Conservation (phyloP, 2,888 invertebrate genomes). For the Harpalus rufipes region DNA sequence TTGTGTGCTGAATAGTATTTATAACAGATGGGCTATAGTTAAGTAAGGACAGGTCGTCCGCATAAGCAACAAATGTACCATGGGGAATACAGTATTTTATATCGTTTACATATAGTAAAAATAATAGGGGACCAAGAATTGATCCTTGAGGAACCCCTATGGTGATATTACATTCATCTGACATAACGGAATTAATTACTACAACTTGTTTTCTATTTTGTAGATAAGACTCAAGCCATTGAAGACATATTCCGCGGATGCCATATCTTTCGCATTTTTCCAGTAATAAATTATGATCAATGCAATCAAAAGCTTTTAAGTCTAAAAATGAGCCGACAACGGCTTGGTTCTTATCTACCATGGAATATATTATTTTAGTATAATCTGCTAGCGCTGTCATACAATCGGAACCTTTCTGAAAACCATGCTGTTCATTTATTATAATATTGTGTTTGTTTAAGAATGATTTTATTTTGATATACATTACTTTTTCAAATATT, state of each 20-base stretch:
- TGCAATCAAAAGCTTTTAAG: not conserved
- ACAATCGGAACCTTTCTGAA: not conserved
- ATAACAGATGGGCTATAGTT: not conserved
- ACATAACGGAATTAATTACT: no score
- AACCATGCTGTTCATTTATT: constrained; percentile 36
- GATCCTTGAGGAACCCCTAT: no score
- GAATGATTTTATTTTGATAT: constrained; percentile 14
- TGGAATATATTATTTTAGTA: no score
- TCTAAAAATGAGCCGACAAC: not conserved
- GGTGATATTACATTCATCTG: no score
- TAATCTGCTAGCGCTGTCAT: no score
- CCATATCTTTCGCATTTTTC: no score
- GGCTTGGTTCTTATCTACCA: no score
- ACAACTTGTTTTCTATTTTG: no score
- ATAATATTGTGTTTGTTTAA: constrained; percentile 50
- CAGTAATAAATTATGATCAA: no score
- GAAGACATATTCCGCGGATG: no score
- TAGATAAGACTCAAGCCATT: no score
- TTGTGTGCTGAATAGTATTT: constrained; percentile 9
- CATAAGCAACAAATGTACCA: constrained; percentile 20
- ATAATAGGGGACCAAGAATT: not conserved
- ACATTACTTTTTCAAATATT: constrained; percentile 60
- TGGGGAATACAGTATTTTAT: constrained; percentile 4
- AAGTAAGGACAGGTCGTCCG: constrained; percentile 9
- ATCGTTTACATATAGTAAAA: constrained; percentile 20